Conservation (phyloP, 1,140 invertebrate genomes). For the Neotoxoptera formosana region DNA sequence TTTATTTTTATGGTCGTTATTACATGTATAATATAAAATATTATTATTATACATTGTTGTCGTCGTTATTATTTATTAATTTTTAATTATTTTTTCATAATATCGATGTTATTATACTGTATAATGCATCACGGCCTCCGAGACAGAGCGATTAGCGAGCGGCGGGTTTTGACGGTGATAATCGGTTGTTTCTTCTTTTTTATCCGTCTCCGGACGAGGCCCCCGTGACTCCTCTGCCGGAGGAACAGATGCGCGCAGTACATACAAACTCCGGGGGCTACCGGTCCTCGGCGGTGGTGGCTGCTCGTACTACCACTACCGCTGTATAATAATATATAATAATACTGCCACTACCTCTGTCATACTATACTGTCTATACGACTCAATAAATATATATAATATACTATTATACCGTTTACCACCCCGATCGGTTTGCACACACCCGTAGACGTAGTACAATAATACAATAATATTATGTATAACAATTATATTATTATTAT, state of each 20-base stretch:
- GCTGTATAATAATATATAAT: no score
- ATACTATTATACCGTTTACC: neutral
- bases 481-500: no score
- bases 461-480: no score
- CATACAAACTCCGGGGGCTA: neutral
- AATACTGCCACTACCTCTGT: neutral
- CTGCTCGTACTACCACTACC: neutral
- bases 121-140: neutral
- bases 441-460: no score
- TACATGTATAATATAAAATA: neutral
- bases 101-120: neutral
- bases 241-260: neutral
- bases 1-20: neutral
- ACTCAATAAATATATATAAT: no score
- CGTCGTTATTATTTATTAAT: constrained; percentile 3
- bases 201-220: neutral
- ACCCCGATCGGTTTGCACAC: neutral
- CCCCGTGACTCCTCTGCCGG: neutral
- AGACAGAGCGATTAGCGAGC: neutral
- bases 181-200: neutral
- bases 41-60: neutral
- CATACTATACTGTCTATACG: no score
- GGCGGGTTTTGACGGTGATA: neutral
- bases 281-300: neutral
- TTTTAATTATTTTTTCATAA: neutral